phyloP scores from a whole-genome alignment of 2,113 vertebrate species.

The Cephalopholis sonnerati region DNA sequence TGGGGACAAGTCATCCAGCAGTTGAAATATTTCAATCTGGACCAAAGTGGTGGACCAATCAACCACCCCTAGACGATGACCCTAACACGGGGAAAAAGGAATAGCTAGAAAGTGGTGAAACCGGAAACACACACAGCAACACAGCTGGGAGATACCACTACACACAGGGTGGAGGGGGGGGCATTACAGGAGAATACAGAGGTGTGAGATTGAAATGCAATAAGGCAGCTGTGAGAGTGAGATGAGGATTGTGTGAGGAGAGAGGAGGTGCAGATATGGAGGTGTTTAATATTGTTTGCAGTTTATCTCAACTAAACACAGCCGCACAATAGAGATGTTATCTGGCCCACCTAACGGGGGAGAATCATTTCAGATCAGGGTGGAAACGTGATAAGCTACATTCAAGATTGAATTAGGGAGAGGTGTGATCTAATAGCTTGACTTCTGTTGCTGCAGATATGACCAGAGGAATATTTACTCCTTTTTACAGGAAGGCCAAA shows the following conservation, averaged over 20 bases:
- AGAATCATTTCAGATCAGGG: slow-evolving; percentile 63
- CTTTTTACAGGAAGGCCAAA: slow-evolving; percentile 21
- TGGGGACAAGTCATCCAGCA: background rate
- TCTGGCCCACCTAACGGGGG: slow-evolving; percentile 47
- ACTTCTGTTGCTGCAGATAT: slow-evolving; percentile 48
- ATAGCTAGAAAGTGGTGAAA: background rate
- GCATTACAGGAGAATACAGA: slow-evolving; percentile 5
- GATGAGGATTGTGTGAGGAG: slow-evolving; percentile 13
- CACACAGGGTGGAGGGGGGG: background rate
- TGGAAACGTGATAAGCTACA: slow-evolving; percentile 62
- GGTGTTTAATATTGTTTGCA: slow-evolving; percentile 76
- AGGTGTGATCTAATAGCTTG: slow-evolving; percentile 62
- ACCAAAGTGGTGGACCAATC: background rate
- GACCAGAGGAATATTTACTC: slow-evolving; percentile 2
- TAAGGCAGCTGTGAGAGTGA: slow-evolving; percentile 46
- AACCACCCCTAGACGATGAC: background rate
- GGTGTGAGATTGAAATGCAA: slow-evolving; percentile 51
- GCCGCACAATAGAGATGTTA: slow-evolving; percentile 70
- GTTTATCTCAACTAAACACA: slow-evolving; percentile 76
- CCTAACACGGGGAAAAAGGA: background rate
- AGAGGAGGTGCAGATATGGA: slow-evolving; percentile 59
- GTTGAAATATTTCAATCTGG: background rate
- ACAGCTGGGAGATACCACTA: background rate
- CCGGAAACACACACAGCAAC: background rate
- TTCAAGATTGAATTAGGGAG: slow-evolving; percentile 75